Evolutionary conservation across 1,140 invertebrate species (phyloP).

Genomic region (Leptestheria dahalacensis): DNA sequence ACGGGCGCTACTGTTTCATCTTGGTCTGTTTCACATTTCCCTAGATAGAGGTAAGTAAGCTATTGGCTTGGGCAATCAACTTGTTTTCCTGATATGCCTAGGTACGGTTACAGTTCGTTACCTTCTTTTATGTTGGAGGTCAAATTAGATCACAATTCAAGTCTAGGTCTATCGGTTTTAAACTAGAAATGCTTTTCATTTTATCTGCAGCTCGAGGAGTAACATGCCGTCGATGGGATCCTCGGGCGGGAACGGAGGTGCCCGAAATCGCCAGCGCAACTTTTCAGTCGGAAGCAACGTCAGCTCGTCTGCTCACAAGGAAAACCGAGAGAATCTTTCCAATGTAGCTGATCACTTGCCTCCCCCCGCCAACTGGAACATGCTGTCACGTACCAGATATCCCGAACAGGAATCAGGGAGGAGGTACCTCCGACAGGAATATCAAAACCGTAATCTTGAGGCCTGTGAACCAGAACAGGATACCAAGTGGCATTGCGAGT

Average conservation of each 20-base stretch:
- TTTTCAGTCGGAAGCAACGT: slow-evolving; percentile 1
- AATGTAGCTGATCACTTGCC: background rate
- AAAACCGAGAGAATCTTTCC: background rate
- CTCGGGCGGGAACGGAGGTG: background rate
- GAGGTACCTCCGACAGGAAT: background rate
- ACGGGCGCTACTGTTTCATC: too few relatives aligned
- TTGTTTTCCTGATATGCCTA: too few relatives aligned
- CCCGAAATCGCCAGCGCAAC: slow-evolving; percentile 4
- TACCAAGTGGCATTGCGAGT: slow-evolving; percentile 2
- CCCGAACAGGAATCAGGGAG: background rate
- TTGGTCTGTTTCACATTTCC: too few relatives aligned
- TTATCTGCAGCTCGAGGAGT: too few relatives aligned
- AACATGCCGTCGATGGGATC: background rate
- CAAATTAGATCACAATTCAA: too few relatives aligned
- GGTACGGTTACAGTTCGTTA: too few relatives aligned
- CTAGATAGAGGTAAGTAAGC: too few relatives aligned
- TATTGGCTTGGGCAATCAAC: too few relatives aligned
- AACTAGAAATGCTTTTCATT: too few relatives aligned
- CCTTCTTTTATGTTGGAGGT: too few relatives aligned
- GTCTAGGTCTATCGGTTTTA: too few relatives aligned
- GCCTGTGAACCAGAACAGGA: background rate
- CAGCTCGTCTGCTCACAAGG: background rate
- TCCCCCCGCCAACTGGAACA: background rate
- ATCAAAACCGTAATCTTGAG: background rate
- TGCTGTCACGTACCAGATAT: background rate